Evolutionary conservation across 2,113 vertebrate species (phyloP).

Genomic region (Serinus canaria): DNA sequence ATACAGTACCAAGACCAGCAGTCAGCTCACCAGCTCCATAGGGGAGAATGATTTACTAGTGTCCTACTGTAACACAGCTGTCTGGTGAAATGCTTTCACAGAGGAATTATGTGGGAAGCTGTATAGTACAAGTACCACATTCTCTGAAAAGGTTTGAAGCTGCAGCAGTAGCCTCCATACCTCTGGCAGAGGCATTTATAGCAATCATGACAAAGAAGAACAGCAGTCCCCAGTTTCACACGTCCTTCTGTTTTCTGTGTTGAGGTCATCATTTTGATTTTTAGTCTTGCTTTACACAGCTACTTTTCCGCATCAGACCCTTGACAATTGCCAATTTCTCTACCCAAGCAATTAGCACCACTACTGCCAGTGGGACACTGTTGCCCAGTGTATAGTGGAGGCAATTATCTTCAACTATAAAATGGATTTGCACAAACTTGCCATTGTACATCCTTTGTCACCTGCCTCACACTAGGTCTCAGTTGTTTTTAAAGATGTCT

Average conservation of each 20-base stretch:
- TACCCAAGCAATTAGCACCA: slow-evolving; percentile 16
- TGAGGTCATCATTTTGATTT: not conserved
- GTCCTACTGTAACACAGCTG: not conserved
- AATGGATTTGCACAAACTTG: slow-evolving; percentile 13
- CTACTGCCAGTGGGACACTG: not conserved
- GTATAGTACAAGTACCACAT: not conserved
- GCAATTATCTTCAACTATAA: slow-evolving; percentile 31
- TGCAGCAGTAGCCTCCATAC: not conserved
- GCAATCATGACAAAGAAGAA: not conserved
- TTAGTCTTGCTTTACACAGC: not conserved
- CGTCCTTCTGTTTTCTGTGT: not conserved
- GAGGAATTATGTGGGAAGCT: not conserved
- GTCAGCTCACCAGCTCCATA: not conserved
- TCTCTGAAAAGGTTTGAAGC: not conserved
- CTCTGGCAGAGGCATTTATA: not conserved
- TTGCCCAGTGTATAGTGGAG: not conserved
- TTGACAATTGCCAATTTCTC: not conserved
- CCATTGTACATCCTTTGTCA: not conserved
- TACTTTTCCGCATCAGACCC: not conserved
- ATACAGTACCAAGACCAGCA: not conserved
- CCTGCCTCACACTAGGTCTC: not conserved
- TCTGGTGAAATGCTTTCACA: not conserved
- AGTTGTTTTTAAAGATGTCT: slow-evolving; percentile 6
- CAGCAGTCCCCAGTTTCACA: not conserved
- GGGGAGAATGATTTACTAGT: not conserved